phyloP scores from a whole-genome alignment of 1,140 invertebrate species.

The Dolichoris vasculosae region DNA sequence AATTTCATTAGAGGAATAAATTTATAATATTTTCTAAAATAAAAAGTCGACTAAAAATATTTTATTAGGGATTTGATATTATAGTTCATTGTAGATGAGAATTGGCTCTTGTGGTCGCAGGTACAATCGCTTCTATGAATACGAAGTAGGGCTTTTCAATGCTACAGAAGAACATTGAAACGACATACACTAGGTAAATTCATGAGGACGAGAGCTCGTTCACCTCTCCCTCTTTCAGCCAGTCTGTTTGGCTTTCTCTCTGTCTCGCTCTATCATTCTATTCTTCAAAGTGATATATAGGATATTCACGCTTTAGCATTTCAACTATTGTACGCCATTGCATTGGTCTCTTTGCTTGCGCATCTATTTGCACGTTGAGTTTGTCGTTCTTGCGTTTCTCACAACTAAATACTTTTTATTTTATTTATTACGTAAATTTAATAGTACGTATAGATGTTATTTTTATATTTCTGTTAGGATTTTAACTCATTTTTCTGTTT shows the following conservation, averaged over 20 bases:
- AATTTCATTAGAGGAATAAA: too few relatives aligned
- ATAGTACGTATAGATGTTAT: too few relatives aligned
- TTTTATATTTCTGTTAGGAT: too few relatives aligned
- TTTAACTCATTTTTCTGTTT: too few relatives aligned
- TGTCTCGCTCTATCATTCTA: background rate
- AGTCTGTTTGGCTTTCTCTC: background rate
- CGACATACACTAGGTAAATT: conserved; percentile 56
- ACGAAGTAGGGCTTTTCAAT: conserved; percentile 40
- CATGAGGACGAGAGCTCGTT: conserved; percentile 57
- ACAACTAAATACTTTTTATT: background rate
- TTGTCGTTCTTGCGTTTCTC: background rate
- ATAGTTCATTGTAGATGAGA: conserved; percentile 8
- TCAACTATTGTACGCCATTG: background rate
- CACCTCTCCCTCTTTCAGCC: background rate
- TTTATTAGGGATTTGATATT: conserved; percentile 46
- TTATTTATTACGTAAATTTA: background rate
- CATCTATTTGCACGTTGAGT: background rate
- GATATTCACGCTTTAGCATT: background rate
- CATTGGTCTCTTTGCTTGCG: background rate
- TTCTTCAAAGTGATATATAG: background rate
- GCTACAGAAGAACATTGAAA: background rate
- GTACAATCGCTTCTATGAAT: conserved; percentile 45
- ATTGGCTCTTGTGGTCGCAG: conserved; percentile 20
- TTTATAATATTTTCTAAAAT: background rate
- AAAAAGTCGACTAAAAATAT: background rate